Base-by-base conservation (phyloP, 2,888 invertebrate genomes). In the Ellobium chinense region DNA sequence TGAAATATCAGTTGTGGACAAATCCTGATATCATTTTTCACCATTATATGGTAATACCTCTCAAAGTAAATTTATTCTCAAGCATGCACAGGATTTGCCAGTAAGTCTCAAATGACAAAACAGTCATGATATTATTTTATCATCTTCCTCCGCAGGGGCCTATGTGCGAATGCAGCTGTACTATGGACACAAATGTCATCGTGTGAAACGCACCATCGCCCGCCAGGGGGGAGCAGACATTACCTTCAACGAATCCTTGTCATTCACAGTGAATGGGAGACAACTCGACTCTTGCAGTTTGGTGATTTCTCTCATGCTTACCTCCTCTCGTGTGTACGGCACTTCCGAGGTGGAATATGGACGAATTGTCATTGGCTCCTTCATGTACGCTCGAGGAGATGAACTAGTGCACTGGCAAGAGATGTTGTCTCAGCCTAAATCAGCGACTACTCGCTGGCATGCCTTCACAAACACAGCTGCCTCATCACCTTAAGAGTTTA, bases 361-460 rank as follows among this genome's bases (percentile, higher is more conserved):
- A 14, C 84, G 87, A 58, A 87, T 91, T 36, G 86, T 87, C 29
- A 81, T 92, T 31, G 92, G 92, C 3, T 88, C 92, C 2, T 92
- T 91, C 83, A 90, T 92, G 91, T 91, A 88, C 81, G 90, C 92
- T 1, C 88, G 91, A 0, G 92, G 91, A 0, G 89, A 89, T 60
- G 90, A 90, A 66, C 87, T 92, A 21, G 83, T 87, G 14, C 92
- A 92, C 80, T 92, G 92, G 92, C 91, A 92, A 83, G 91, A 91
- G 73, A 91, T 92, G 91, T 62, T 91, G 60, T 78, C 89, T 7
- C 87, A 91, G 54, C 90, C 91, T 0, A 84, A 89, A 63, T 85
- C 76, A 7, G 73, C 87, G 1, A 82, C 88, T 14, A 84, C 87
- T 21, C 84, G 83, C 74, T 89, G 89, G 89, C 91, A 90, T 66